These are phyloP conservation scores for Mormyrus hasselquistii DNA, from an alignment of 2,797 vertebrate species.

Conservation along the genomic window DNA sequence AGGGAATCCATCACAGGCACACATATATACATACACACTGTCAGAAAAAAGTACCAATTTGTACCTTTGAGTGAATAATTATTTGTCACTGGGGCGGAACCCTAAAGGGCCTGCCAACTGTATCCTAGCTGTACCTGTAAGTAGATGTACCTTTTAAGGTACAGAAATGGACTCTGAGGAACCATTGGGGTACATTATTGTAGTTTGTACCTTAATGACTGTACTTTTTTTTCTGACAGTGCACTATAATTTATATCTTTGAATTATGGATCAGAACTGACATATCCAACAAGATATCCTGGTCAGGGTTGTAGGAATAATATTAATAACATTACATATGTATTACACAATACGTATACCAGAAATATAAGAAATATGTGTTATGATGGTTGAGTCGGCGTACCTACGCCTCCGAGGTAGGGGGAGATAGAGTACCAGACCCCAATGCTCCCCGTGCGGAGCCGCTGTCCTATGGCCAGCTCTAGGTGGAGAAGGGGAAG, in stretches of 20 bases:
- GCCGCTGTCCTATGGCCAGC: conserved; percentile 70
- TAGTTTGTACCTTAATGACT: not conserved
- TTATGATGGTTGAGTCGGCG: not conserved
- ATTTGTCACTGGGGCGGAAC: not conserved
- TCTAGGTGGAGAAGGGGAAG: conserved; percentile 73
- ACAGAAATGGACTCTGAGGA: not conserved
- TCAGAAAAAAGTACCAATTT: not conserved
- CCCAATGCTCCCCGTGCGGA: conserved; percentile 66
- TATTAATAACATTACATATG: not conserved
- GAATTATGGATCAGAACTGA: not conserved
- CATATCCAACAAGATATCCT: not conserved
- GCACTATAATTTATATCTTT: not conserved
- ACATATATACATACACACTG: not conserved
- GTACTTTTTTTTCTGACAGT: not conserved
- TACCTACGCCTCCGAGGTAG: conserved; percentile 70
- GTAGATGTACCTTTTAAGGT: not conserved
- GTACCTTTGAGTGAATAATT: not conserved
- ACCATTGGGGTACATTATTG: not conserved
- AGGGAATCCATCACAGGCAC: not conserved
- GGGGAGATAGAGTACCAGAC: conserved; percentile 73
- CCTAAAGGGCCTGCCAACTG: not conserved
- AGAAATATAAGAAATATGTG: not conserved
- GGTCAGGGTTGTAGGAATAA: not conserved
- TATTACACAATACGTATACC: not conserved
- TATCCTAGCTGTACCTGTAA: not conserved